Base-by-base conservation (phyloP, 2,888 invertebrate species). In the Trimorus sp. region DNA sequence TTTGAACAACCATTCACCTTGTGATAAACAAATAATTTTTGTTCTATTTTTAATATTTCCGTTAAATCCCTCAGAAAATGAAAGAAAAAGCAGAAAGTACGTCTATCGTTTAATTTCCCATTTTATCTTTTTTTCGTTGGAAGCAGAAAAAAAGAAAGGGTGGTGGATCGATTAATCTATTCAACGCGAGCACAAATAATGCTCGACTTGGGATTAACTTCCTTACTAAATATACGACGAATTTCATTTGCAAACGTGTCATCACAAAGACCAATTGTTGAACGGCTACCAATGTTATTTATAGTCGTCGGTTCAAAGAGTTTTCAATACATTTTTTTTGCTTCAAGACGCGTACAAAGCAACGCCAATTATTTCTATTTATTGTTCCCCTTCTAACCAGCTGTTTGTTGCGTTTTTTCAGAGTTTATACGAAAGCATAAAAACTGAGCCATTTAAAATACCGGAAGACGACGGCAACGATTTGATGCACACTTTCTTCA, bases 381-480 rank as follows among this genome's bases (percentile, higher is more conserved):
- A 26, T 26, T 26, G 26, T 26, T 26, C 26, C 4, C 26, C 26
- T 3, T 3, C 26, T 26, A 26, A 26, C 26, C 26, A 26, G 26
- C 26, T 26, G 26, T 3, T 26, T 26, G 26, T 26, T 26, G 26
- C 4, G 62, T 42, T 49, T 66, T n/a, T 84, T 93, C 93, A 97
- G 97, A 98, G 98, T 90, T 92, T 97, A 88, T 99, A 98, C 93
- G 98, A 99, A 92, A 98, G 98, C 91, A 99, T 99, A 93, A 98
- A 99, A 93, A 98, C 98, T 85, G 99, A 99, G 93, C 99, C 99
- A 49, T 99, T 99, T 93, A 99, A 99, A 93, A 99, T 99, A 89
- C 99, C 99, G 7, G 99, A 99, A 92, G 99, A 99, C 93, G 99
- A 99, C 93, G 98, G 99, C 79, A 99, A 99, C 93, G 99, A 99